A percentile compares a stretch with the other conserved stretches of the same genome.
Evolutionary conservation across 92 coral and sea anemone genomes (phyloP).

Genomic region (Epizoanthus illoricatus): DNA sequence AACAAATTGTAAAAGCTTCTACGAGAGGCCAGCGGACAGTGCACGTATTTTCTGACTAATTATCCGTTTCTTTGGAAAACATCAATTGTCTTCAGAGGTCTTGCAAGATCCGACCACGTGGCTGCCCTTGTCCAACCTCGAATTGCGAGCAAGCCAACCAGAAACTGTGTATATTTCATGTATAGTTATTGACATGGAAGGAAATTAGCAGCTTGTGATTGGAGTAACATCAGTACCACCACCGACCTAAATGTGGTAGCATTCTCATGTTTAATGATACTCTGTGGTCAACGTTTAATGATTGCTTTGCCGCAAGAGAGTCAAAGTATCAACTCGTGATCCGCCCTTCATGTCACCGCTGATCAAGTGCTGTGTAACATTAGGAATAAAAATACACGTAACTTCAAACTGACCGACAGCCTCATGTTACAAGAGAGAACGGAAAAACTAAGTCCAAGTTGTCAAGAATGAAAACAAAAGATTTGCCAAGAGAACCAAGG

Average conservation of each 20-base stretch:
- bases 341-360: conserved; percentile 60
- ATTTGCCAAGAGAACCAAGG: conserved; percentile 42
- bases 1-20: conserved; percentile 47
- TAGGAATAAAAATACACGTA: conserved; percentile 44
- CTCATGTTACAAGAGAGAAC: conserved; percentile 33
- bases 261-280: conserved; percentile 43
- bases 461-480: conserved; percentile 47
- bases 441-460: conserved; percentile 49
- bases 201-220: conserved; percentile 45
- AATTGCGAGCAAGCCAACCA: conserved; percentile 46
- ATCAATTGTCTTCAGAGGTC: conserved; percentile 52
- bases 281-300: conserved; percentile 36
- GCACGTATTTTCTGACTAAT: conserved; percentile 57
- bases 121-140: conserved; percentile 48
- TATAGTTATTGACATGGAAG: conserved; percentile 55
- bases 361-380: conserved; percentile 57
- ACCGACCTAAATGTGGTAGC: conserved; percentile 36
- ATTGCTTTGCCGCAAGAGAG: conserved; percentile 52
- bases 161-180: conserved; percentile 52
- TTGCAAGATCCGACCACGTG: conserved; percentile 64
- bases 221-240: conserved; percentile 43
- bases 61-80: conserved; percentile 52
- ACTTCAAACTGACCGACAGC: conserved; percentile 6
- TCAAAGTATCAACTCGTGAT: conserved; percentile 51
- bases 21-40: conserved; percentile 51